Evolutionary conservation across 2,113 vertebrate genomes (phyloP), one percentile per base, ranked within the genome.

Genomic region (Megaptera novaeangliae): DNA sequence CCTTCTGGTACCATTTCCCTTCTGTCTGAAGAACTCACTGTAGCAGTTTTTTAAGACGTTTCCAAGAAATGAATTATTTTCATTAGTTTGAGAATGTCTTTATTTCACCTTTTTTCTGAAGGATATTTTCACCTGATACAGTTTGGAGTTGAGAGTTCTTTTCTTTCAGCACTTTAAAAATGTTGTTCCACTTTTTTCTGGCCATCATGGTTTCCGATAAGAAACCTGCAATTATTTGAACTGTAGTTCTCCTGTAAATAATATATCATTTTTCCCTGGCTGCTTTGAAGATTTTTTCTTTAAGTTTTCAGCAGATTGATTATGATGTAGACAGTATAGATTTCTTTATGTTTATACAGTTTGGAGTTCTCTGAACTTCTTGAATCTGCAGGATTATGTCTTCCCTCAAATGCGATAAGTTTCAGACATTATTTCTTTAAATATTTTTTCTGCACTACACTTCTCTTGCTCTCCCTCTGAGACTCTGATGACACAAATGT

Each of bases 91-190:
- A 88, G 41, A 88, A 87, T 36, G 7, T 41, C 49, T 68, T 94
- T 75, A 71, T 57, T 95, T 82, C n/a, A 78, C 25, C 66, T 91
- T 63, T 39, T 69, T 83, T 83, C 25, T 94, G 34, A 71, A 96
- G 52, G 44, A 57, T 63, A 71, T 71, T 94, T 83, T 96, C 21
- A 94, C 2, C 4, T 88, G 25, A 88, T 18, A 95, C 8, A 63
- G 61, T 83, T 83, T 88, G 9, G 21, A 91, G 52, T 78, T 91
- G 31, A 86, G 25, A 82, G 6, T 87, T 95, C 18, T 86, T 88
- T 91, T 78, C 61, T 92, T 77, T 82, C 59, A 71, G 8, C 29
- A 59, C 78, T 95, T 91, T 44, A 44, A 95, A 92, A 77, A 92
- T 75, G 17, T 21, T 72, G 3, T 64, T 74, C 39, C 2, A 86